phyloP scores from a whole-genome alignment of 2,113 vertebrate species.

The Melanerpes aurifrons region DNA sequence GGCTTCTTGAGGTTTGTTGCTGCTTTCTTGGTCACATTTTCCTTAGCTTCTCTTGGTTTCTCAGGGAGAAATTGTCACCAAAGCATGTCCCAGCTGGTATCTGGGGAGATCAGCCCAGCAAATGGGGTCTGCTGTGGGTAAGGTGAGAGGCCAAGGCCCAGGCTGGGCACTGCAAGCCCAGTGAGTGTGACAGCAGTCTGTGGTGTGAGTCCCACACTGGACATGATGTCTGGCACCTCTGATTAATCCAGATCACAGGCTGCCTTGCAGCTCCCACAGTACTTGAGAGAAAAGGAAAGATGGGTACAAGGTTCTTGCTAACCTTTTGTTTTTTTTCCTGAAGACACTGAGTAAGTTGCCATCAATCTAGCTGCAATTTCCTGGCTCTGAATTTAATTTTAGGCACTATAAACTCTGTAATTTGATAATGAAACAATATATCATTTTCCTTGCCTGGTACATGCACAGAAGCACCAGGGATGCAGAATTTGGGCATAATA shows the following conservation, averaged over 20 bases:
- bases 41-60: neutral
- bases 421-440: slow-evolving; percentile 35
- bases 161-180: neutral
- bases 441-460: slow-evolving; percentile 8
- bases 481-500: neutral
- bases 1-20: neutral
- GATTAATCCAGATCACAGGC: neutral
- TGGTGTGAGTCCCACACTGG: accelerated
- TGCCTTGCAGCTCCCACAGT: neutral
- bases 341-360: neutral
- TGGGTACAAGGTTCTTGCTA: neutral
- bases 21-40: neutral
- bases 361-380: slow-evolving; percentile 30
- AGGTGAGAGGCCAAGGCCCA: neutral
- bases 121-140: neutral
- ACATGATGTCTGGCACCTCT: neutral
- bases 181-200: neutral
- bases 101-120: neutral
- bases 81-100: neutral
- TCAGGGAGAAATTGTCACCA: neutral
- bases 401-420: slow-evolving; percentile 38
- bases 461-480: neutral
- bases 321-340: neutral
- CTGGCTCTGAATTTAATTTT: slow-evolving; percentile 40
- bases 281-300: neutral